phyloP scores from a whole-genome alignment of 1,140 invertebrate species.

The Ridgeia piscesae region DNA sequence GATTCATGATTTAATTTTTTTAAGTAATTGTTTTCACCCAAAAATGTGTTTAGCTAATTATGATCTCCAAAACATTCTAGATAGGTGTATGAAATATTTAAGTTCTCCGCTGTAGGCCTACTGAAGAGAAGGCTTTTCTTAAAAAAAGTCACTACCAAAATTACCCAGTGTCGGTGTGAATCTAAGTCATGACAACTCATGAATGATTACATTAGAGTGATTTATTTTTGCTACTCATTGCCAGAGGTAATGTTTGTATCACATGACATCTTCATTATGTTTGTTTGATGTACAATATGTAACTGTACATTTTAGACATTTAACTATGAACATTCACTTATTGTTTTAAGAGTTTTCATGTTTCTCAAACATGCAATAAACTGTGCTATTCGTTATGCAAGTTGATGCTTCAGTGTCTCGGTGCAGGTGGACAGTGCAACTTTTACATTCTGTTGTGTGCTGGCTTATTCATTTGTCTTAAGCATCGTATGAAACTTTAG shows the following conservation, averaged over 20 bases:
- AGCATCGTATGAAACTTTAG: too few species aligned
- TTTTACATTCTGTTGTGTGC: too few species aligned
- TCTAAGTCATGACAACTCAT: neutral
- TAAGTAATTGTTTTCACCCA: neutral
- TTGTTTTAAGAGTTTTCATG: neutral
- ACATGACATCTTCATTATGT: neutral
- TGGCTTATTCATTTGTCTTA: too few species aligned
- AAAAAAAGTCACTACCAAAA: too few species aligned
- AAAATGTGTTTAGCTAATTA: neutral
- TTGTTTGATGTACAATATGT: neutral
- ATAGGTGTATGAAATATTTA: neutral
- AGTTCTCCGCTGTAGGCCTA: neutral
- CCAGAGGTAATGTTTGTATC: neutral
- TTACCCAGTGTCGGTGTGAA: too few species aligned
- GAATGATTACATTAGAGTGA: neutral
- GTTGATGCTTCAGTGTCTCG: neutral
- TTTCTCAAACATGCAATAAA: neutral
- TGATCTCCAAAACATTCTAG: neutral
- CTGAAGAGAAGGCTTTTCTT: neutral
- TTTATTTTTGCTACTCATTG: neutral
- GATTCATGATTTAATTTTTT: neutral
- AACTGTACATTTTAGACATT: conserved; percentile 1
- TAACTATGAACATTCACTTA: neutral
- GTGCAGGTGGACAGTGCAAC: too few species aligned
- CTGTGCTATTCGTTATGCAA: neutral